Base-by-base conservation (phyloP, 2,113 vertebrate species). In the Eulemur macaco region DNA sequence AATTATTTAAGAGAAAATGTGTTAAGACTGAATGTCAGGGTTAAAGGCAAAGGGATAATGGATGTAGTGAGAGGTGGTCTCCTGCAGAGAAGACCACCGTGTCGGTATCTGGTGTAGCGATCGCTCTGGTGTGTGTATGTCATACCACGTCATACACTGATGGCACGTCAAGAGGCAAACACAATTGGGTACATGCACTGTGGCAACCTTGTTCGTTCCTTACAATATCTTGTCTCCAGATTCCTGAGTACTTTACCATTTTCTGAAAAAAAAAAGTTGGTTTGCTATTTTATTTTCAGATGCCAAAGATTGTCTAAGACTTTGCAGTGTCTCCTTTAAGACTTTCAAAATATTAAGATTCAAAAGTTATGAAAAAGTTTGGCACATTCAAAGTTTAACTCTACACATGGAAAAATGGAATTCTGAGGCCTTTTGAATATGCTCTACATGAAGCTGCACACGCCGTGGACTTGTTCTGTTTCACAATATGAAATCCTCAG, bases 241-340 rank as follows among this genome's bases (percentile, higher is more conserved):
- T 99, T 99, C 99, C 99, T 99, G 99, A 99, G 99, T 99, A 99
- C 99, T 99, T 99, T 97, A 98, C 98, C 98, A 98, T 99, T 98
- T 99, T 98, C 98, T 98, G 98, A 98, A 98, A 98, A 99, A 98
- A 98, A 98, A 98, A 99, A 98, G 98, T 96, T 98, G 98, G 94
- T 97, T 98, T 96, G 89, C 94, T 98, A 97, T 95, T 97, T 98
- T 98, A 98, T 98, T 98, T 99, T 98, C 99, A 99, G 99, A 99
- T 99, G 99, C 98, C 99, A 99, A 99, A 99, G 99, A 99, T 99
- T 99, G 99, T 99, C 99, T 99, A 99, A 99, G 99, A 99, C 99
- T 99, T 99, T 98, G 97, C 98, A 99, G 99, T 99, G 98, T 99
- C 98, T 99, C 98, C 96, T 98, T 99, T 99, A 99, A 99, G 99